These are phyloP conservation scores for Wiebesia pumilae DNA, from an alignment of 1,140 invertebrate genomes.

Conservation along the genomic window DNA sequence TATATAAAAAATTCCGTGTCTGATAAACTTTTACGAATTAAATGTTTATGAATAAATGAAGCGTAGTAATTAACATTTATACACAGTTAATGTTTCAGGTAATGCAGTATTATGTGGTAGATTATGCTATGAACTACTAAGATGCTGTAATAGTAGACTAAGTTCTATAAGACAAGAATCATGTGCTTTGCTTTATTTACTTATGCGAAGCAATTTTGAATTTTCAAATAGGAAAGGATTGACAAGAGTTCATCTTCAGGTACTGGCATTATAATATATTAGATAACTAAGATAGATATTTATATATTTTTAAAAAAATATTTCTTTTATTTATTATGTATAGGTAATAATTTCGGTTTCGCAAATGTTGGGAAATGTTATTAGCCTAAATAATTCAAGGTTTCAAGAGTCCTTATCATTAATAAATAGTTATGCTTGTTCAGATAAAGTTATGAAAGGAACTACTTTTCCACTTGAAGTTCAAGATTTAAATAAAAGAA, in stretches of 20 bases:
- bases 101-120: constrained; percentile 89
- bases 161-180: constrained; percentile 89
- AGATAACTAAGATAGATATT: not conserved
- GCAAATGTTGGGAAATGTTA: constrained; percentile 90
- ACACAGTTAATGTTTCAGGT: constrained; percentile 73
- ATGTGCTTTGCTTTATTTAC: constrained; percentile 90
- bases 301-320: not conserved
- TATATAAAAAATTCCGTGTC: too few species aligned
- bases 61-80: not conserved
- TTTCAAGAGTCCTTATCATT: constrained; percentile 94
- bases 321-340: not conserved
- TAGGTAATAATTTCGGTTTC: constrained; percentile 93
- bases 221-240: constrained; percentile 88
- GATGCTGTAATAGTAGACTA: constrained; percentile 87
- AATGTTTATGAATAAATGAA: too few species aligned
- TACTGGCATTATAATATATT: constrained; percentile 57
- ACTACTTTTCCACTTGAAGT: constrained; percentile 91
- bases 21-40: too few species aligned
- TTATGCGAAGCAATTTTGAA: constrained; percentile 96
- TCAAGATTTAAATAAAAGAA: constrained; percentile 92
- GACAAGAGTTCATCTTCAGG: constrained; percentile 89
- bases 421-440: constrained; percentile 93
- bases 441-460: constrained; percentile 95
- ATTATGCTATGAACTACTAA: constrained; percentile 87
- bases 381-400: constrained; percentile 89